These are phyloP conservation scores for Pollenia labialis DNA, from an alignment of 2,888 invertebrate species.

Conservation along the genomic window DNA sequence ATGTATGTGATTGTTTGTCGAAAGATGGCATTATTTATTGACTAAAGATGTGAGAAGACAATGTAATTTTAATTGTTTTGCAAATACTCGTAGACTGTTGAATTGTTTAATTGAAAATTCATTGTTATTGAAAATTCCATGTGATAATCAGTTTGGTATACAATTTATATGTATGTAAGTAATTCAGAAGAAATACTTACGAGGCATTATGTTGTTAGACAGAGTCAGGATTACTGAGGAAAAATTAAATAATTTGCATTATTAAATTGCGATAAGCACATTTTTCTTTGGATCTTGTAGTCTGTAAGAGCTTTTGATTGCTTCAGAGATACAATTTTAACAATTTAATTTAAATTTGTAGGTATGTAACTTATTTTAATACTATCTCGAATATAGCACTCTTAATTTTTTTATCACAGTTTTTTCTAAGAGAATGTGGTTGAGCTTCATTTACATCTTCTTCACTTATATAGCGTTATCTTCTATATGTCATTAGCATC, in stretches of 20 bases:
- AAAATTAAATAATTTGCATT: background rate
- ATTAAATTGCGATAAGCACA: background rate
- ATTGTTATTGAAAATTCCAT: background rate
- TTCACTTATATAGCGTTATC: too few relatives aligned
- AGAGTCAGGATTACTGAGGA: background rate
- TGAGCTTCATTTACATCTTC: too few relatives aligned
- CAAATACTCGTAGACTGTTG: background rate
- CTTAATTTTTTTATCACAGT: too few relatives aligned
- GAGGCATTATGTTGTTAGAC: background rate
- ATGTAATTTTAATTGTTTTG: background rate
- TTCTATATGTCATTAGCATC: too few relatives aligned
- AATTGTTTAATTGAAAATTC: constrained; percentile 6
- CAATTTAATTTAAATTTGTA: too few relatives aligned
- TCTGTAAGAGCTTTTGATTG: too few relatives aligned
- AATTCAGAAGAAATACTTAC: background rate
- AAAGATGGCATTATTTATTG: constrained; percentile 46
- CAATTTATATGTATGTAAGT: background rate
- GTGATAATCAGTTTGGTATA: background rate
- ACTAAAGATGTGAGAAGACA: constrained; percentile 28
- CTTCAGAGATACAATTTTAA: too few relatives aligned
- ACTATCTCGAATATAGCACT: too few relatives aligned
- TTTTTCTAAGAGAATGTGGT: too few relatives aligned
- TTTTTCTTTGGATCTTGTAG: too few relatives aligned
- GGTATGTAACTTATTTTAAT: too few relatives aligned
- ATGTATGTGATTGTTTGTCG: constrained; percentile 33